phyloP scores from a whole-genome alignment of 2,888 invertebrate species.

The Empis livida region DNA sequence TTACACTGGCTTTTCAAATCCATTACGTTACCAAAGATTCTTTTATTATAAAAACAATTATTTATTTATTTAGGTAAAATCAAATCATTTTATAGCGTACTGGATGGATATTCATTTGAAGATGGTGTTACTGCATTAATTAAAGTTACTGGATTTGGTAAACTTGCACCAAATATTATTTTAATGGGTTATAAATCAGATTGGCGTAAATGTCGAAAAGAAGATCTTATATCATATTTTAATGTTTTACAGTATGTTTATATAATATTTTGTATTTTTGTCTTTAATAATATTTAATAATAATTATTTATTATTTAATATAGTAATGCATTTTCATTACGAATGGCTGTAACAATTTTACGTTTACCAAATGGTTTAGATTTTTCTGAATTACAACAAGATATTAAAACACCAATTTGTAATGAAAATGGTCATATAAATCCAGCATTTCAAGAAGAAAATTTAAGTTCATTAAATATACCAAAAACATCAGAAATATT shows the following conservation, averaged over 20 bases:
- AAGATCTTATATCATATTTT: slow-evolving; percentile 79
- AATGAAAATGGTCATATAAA: slow-evolving; percentile 20
- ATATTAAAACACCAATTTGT: slow-evolving; percentile 17
- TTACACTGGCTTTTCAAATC: too few relatives aligned
- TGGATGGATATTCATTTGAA: slow-evolving; percentile 62
- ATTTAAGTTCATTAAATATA: slow-evolving; percentile 21
- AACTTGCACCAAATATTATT: slow-evolving; percentile 83
- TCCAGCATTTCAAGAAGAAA: slow-evolving; percentile 13
- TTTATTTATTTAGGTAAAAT: too few relatives aligned
- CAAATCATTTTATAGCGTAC: slow-evolving; percentile 75
- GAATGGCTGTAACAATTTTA: slow-evolving; percentile 80
- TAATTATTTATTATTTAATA: slow-evolving; percentile 9
- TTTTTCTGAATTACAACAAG: slow-evolving; percentile 42
- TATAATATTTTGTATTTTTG: too few relatives aligned
- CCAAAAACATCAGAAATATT: slow-evolving; percentile 35
- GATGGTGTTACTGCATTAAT: slow-evolving; percentile 70
- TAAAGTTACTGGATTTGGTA: slow-evolving; percentile 83
- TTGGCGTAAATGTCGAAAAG: slow-evolving; percentile 64
- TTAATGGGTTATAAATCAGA: slow-evolving; percentile 90
- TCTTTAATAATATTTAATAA: background rate
- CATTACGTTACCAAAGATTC: too few relatives aligned
- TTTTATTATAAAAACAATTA: too few relatives aligned
- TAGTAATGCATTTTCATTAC: slow-evolving; percentile 85
- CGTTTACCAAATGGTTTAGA: slow-evolving; percentile 78
- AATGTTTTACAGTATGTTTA: slow-evolving; percentile 79